phyloP scores from a whole-genome alignment of 2,888 invertebrate genomes.

The Scelioninae gen. 2 region DNA sequence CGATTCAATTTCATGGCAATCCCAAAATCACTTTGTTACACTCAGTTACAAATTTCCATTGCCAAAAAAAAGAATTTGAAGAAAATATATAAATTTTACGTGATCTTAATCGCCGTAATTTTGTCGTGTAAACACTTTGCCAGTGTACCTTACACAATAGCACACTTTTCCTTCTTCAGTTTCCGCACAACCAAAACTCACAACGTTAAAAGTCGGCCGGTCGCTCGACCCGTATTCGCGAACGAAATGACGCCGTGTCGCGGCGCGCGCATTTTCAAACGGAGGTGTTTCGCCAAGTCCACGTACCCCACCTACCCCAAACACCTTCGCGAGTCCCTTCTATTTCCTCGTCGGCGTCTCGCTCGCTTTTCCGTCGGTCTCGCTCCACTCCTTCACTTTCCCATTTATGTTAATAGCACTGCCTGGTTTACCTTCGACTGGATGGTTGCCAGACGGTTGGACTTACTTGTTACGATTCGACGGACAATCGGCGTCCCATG shows the following conservation, averaged over 20 bases:
- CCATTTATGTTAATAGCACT: constrained; percentile 65
- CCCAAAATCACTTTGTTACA: too few relatives aligned
- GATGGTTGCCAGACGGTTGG: constrained; percentile 57
- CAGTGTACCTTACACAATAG: not conserved
- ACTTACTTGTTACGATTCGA: constrained; percentile 58
- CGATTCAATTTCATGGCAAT: too few relatives aligned
- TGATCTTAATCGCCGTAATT: too few relatives aligned
- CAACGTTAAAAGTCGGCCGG: constrained; percentile 8
- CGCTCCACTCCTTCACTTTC: constrained; percentile 62
- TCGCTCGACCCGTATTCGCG: constrained; percentile 60
- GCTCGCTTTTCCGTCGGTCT: constrained; percentile 44
- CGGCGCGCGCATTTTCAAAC: constrained; percentile 62
- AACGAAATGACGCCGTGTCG: constrained; percentile 64
- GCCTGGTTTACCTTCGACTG: constrained; percentile 67
- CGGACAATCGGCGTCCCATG: constrained; percentile 57
- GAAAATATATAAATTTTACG: too few relatives aligned
- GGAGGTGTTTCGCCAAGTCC: constrained; percentile 51
- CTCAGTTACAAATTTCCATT: too few relatives aligned
- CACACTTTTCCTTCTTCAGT: too few relatives aligned
- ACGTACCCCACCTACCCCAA: constrained; percentile 60
- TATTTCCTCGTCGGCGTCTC: constrained; percentile 60
- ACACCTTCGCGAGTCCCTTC: constrained; percentile 32
- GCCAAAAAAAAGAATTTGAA: too few relatives aligned
- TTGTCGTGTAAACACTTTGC: not conserved
- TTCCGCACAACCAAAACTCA: constrained; percentile 19